Conservation (phyloP, 2,888 invertebrate genomes). For the Ceraclea dissimilis region DNA sequence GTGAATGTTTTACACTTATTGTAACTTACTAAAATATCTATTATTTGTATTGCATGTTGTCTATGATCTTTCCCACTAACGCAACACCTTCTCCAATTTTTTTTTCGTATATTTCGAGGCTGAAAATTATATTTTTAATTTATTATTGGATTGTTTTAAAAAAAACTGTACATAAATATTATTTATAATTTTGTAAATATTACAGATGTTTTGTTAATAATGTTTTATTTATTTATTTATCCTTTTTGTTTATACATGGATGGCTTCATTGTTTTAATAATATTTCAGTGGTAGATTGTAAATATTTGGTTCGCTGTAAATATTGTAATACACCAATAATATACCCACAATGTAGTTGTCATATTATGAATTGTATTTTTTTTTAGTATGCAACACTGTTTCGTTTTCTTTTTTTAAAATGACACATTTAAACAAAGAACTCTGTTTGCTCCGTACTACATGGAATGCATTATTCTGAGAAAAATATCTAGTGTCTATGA, state of each 20-base stretch:
- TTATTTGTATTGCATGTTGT: background rate
- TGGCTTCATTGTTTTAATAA: background rate
- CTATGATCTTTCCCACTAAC: background rate
- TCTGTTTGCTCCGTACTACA: too few relatives aligned
- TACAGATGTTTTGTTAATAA: background rate
- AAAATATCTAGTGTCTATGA: too few relatives aligned
- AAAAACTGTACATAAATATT: background rate
- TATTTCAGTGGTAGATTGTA: background rate
- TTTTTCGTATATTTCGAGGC: background rate
- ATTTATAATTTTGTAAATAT: constrained; percentile 1
- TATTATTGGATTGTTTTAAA: background rate
- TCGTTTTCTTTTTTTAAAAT: too few relatives aligned
- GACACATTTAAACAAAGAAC: too few relatives aligned
- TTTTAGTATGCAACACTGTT: too few relatives aligned
- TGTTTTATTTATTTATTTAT: background rate
- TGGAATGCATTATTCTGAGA: too few relatives aligned
- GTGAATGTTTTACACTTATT: background rate
- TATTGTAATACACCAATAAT: too few relatives aligned
- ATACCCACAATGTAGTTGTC: too few relatives aligned
- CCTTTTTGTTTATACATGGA: background rate
- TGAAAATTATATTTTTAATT: background rate
- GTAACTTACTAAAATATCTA: background rate
- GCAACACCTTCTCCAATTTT: background rate
- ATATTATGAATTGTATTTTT: too few relatives aligned
- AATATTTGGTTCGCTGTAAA: too few relatives aligned